Conservation (phyloP, 2,888 invertebrate genomes). For the Mechanitis mazaeus region DNA sequence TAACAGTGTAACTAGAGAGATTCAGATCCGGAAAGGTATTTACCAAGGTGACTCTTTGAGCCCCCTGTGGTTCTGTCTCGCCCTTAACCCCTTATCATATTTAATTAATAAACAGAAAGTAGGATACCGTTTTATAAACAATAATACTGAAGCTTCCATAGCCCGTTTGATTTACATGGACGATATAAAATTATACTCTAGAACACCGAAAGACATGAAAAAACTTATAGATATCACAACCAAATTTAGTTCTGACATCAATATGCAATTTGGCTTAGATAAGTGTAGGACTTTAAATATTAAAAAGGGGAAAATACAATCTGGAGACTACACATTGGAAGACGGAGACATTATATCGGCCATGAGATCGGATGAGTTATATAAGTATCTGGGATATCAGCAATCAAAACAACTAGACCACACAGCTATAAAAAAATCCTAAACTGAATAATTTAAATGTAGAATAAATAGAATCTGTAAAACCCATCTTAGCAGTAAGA, state of each 20-base stretch:
- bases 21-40: slow-evolving; percentile 13
- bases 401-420: slow-evolving; percentile 2
- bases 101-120: not conserved
- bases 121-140: slow-evolving; percentile 7
- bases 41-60: slow-evolving; percentile 19
- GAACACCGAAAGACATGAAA: slow-evolving; percentile 13
- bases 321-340: slow-evolving; percentile 2
- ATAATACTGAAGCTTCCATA: slow-evolving; percentile 5
- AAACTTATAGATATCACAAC: slow-evolving; percentile 13
- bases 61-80: slow-evolving; percentile 23
- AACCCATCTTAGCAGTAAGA: too few species aligned
- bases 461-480: slow-evolving; percentile 10
- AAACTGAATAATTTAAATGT: not conserved
- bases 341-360: not conserved
- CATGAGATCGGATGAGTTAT: not conserved
- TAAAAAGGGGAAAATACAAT: slow-evolving; percentile 13
- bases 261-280: slow-evolving; percentile 19
- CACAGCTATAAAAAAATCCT: not conserved
- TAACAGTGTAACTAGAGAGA: slow-evolving; percentile 1
- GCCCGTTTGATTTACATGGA: slow-evolving; percentile 20
- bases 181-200: slow-evolving; percentile 19
- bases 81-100: slow-evolving; percentile 11
- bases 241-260: slow-evolving; percentile 15
- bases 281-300: slow-evolving; percentile 17
- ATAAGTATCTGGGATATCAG: slow-evolving; percentile 8